These are phyloP conservation scores for Euplagia quadripunctaria DNA, from an alignment of 2,888 invertebrate species.

Conservation along the genomic window DNA sequence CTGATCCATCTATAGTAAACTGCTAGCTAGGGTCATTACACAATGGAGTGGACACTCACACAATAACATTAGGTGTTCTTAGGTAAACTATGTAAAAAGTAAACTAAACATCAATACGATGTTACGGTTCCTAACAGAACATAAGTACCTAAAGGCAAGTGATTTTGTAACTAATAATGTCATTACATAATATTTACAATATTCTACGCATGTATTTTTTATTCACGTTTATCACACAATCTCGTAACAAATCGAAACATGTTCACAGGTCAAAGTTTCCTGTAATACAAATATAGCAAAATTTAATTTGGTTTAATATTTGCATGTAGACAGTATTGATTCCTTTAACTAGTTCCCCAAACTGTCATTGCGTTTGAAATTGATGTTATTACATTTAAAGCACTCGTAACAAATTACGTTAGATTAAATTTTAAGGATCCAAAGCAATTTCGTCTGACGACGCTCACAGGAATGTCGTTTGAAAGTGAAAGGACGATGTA, in stretches of 20 bases:
- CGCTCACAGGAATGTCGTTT: conserved; percentile 48
- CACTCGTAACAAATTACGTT: conserved; percentile 43
- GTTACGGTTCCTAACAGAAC: background rate
- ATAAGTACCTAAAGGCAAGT: background rate
- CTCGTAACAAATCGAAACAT: background rate
- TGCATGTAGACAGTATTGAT: conserved; percentile 52
- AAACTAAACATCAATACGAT: background rate
- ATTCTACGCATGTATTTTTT: background rate
- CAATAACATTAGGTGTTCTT: background rate
- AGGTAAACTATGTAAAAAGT: background rate
- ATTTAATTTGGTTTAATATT: conserved; percentile 22
- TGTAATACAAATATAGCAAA: background rate
- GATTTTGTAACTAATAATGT: background rate
- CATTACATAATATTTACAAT: background rate
- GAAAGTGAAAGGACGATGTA: conserved; percentile 72
- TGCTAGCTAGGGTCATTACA: no score
- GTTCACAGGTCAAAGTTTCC: background rate
- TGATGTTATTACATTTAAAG: conserved; percentile 39
- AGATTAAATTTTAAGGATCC: conserved; percentile 36
- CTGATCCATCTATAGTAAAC: no score
- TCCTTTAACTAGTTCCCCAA: conserved; percentile 45
- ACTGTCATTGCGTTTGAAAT: conserved; percentile 48
- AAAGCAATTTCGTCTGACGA: conserved; percentile 26
- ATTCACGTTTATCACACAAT: background rate
- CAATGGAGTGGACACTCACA: no score